Percentiles rank a stretch among this genome's conserved stretches.
Evolutionary conservation across 2,113 vertebrate genomes (phyloP).

Genomic region (Cettia cetti): DNA sequence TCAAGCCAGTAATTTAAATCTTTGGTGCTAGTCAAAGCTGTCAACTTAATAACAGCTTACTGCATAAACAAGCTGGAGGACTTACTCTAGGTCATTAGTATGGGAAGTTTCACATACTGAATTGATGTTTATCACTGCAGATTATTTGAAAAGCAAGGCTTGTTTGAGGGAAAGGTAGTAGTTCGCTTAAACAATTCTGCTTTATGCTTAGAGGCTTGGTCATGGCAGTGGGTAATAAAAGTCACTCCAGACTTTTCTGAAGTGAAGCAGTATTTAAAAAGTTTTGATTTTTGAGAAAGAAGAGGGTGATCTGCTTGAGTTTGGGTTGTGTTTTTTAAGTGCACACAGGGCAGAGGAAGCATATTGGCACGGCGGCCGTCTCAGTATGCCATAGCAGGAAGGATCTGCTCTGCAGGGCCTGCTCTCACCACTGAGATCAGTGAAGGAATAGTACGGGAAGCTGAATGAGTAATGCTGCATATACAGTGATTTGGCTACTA

Average conservation of each 20-base stretch:
- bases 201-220: not conserved
- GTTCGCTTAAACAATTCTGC: not conserved
- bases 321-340: not conserved
- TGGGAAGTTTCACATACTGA: slow-evolving; percentile 30
- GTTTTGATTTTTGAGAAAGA: not conserved
- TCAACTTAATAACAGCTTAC: slow-evolving; percentile 53
- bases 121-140: slow-evolving; percentile 38
- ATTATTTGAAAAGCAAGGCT: slow-evolving; percentile 33
- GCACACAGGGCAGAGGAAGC: not conserved
- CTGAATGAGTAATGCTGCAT: not conserved
- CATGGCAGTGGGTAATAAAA: not conserved
- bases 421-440: accelerated
- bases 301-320: not conserved
- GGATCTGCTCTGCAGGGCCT: not conserved
- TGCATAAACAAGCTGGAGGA: slow-evolving; percentile 35
- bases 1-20: slow-evolving; percentile 50
- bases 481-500: accelerated
- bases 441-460: not conserved
- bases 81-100: slow-evolving; percentile 31
- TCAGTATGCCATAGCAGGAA: not conserved
- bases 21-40: slow-evolving; percentile 50
- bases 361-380: not conserved
- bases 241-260: not conserved
- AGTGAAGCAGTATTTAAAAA: not conserved
- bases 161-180: not conserved